Conservation (phyloP, 2,888 invertebrate species). For the Plagodis pulveraria region DNA sequence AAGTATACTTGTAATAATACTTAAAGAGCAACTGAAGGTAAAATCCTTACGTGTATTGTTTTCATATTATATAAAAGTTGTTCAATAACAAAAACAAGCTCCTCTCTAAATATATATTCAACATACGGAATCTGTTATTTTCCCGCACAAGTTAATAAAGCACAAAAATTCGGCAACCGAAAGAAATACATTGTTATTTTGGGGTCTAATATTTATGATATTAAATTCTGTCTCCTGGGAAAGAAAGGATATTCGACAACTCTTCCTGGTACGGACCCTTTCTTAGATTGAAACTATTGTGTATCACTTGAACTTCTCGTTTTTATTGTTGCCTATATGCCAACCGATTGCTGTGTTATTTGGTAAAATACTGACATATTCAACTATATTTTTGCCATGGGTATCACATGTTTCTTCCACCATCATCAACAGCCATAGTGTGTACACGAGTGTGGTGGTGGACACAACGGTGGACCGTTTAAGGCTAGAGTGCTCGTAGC, state of each 20-base stretch:
- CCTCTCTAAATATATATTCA: conserved; percentile 32
- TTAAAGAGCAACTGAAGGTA: too few species aligned
- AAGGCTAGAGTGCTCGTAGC: too few species aligned
- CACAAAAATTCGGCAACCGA: conserved; percentile 42
- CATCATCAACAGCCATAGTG: too few species aligned
- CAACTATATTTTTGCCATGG: too few species aligned
- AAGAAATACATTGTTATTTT: conserved; percentile 48
- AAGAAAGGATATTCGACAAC: conserved; percentile 39
- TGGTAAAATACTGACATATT: conserved; percentile 7
- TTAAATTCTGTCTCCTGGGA: conserved; percentile 51
- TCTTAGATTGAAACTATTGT: conserved; percentile 30
- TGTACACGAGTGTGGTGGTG: too few species aligned
- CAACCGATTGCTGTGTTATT: conserved; percentile 29
- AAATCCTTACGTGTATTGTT: too few species aligned
- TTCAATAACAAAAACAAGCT: conserved; percentile 18
- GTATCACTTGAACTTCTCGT: conserved; percentile 26
- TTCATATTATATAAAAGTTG: too few species aligned
- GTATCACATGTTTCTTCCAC: too few species aligned
- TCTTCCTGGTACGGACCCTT: conserved; percentile 32
- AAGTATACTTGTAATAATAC: too few species aligned
- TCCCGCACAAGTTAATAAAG: conserved; percentile 42
- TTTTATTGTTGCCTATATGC: conserved; percentile 33
- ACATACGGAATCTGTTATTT: conserved; percentile 35
- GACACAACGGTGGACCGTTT: too few species aligned
- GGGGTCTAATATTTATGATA: conserved; percentile 51